A percentile compares a stretch with the other conserved stretches of the same genome.
These are phyloP conservation scores for Deilephila elpenor DNA, from an alignment of 2,888 invertebrate genomes.

Conservation along the genomic window DNA sequence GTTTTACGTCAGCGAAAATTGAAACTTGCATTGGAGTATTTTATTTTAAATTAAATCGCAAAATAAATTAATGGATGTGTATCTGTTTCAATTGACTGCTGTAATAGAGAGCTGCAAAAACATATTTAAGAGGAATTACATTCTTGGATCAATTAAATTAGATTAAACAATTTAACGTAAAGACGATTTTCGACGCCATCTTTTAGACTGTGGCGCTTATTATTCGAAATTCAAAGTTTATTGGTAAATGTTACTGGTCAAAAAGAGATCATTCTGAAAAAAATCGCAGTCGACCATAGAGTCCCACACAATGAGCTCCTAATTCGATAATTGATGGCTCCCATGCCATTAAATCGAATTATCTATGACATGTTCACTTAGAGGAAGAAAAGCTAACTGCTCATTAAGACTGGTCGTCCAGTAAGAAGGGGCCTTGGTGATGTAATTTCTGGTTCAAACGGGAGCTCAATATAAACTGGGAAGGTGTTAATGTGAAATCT, in stretches of 20 bases:
- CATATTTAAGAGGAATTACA: constrained; percentile 10
- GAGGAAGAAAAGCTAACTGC: constrained; percentile 76
- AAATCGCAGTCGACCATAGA: constrained; percentile 46
- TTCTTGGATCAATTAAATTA: constrained; percentile 4
- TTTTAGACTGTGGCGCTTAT: not conserved
- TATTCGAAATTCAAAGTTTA: not conserved
- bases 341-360: constrained; percentile 79
- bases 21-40: constrained; percentile 10
- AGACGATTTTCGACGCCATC: not conserved
- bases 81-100: constrained; percentile 30
- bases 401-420: constrained; percentile 64
- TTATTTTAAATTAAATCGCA: constrained; percentile 25
- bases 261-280: not conserved
- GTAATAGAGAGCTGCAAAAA: constrained; percentile 19
- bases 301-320: constrained; percentile 51
- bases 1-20: constrained; percentile 21
- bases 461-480: constrained; percentile 42
- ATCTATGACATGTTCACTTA: constrained; percentile 81
- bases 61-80: constrained; percentile 29
- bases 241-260: not conserved
- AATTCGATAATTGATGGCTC: constrained; percentile 80
- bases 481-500: constrained; percentile 59
- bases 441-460: not conserved
- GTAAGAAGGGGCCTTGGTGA: not conserved
- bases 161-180: not conserved